Evolutionary conservation across 2,113 vertebrate genomes (phyloP), one percentile per base, ranked within the genome.

Genomic region (Oryzias celebensis): DNA sequence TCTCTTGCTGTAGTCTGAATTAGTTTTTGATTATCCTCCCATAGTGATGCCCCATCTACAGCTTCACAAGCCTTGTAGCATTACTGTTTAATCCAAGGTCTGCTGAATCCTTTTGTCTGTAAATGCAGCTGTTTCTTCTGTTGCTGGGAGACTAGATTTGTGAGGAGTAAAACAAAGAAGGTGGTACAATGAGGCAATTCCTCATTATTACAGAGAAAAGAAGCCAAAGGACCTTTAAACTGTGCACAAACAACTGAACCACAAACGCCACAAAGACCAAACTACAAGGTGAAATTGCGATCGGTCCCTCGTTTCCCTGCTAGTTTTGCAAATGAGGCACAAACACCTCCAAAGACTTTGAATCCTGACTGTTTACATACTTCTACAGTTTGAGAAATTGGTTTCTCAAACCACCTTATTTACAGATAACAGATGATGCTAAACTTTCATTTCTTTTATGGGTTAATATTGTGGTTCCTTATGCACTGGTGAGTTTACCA

Each of bases 61-160:
- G 60, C 45, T 51, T 50, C 10, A 43, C 58, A 18, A 49, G 56
- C 24, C 41, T 54, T 26, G 50, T 73, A 28, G 26, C 26, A 4
- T 4, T 77, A 62, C 60, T 26, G 26, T 51, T 41, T 0, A 2
- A 41, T 52, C 26, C 18, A 17, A 14, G 6, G 26, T 28, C 26
- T 45, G 13, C 46, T 18, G 5, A 14, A 18, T 23, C 22, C 65
- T 53, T 31, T 58, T 69, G 49, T 54, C 52, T 61, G 52, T 45
- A 16, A 61, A 61, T 31, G 56, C 62, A 78, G 23, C 55, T 54
- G 53, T 72, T 57, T 46, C 31, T 2, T 36, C 43, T 43, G 70
- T 77, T 62, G 63, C 54, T 45, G 41, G 7, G 66, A 64, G 58
- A 71, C n/a, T 0, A 43, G 17, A 62, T 64, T 43, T 31, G 31